These are phyloP conservation scores for Stigmatopora nigra DNA, from an alignment of 2,113 vertebrate genomes.

Conservation along the genomic window DNA sequence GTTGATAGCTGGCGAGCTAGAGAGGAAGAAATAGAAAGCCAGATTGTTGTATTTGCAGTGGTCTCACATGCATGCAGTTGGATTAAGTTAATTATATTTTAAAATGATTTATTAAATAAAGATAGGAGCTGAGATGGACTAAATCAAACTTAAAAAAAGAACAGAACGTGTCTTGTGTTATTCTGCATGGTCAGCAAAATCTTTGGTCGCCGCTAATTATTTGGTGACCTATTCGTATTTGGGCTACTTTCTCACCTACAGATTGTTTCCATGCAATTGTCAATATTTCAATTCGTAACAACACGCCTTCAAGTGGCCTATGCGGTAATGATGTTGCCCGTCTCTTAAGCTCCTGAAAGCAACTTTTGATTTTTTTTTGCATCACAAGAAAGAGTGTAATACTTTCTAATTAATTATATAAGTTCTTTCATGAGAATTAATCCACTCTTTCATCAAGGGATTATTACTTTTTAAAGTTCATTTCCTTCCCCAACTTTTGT, in stretches of 20 bases:
- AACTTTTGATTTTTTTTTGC: neutral
- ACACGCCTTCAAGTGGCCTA: no score
- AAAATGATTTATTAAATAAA: conserved; percentile 99
- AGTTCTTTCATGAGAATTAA: neutral
- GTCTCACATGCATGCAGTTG: conserved; percentile 74
- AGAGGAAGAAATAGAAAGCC: neutral
- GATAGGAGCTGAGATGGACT: conserved; percentile 95
- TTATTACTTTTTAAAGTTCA: neutral
- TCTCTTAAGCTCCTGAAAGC: neutral
- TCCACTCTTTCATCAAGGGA: neutral
- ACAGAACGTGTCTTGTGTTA: conserved; percentile 64
- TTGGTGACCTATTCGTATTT: neutral
- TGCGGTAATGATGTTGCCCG: neutral
- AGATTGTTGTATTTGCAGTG: conserved; percentile 34
- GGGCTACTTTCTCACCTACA: neutral
- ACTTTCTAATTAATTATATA: neutral
- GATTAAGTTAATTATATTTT: conserved; percentile 96
- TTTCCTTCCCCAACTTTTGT: neutral
- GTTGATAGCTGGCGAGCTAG: neutral
- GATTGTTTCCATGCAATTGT: neutral
- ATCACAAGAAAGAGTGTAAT: neutral
- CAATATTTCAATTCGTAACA: neutral
- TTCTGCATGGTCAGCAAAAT: conserved; percentile 88
- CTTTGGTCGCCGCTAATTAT: conserved; percentile 69
- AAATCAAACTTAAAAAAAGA: conserved; percentile 84